Conservation (phyloP, 2,888 invertebrate species). For the Charanyca ferruginea region DNA sequence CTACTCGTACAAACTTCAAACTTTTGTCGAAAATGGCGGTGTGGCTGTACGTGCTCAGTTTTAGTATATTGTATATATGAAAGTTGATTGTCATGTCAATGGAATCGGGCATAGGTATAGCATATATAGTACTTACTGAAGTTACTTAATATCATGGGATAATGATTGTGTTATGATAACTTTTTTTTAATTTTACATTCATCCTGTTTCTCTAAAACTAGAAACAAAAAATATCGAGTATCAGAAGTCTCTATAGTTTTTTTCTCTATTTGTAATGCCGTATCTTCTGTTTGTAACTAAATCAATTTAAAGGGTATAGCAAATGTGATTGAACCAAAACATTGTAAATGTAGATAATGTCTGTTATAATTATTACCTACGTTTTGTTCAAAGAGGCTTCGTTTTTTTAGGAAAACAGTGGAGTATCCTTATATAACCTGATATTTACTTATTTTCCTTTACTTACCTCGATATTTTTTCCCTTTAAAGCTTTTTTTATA, state of each 20-base stretch:
- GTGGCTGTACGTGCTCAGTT: constrained; percentile 11
- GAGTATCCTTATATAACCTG: constrained; percentile 3
- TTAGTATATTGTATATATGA: background rate
- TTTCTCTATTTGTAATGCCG: background rate
- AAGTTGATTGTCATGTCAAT: constrained; percentile 12
- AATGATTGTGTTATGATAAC: no score
- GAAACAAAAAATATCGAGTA: background rate
- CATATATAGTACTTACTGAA: constrained; percentile 20
- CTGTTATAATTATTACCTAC: constrained; percentile 4
- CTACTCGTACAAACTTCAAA: constrained; percentile 10
- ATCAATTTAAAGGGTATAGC: background rate
- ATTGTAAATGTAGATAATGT: constrained; percentile 2
- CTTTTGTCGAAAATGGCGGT: background rate
- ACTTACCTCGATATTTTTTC: background rate
- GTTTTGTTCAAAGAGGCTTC: constrained; percentile 7
- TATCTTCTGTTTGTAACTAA: constrained; percentile 5
- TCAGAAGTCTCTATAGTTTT: background rate
- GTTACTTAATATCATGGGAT: no score
- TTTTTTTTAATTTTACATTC: no score
- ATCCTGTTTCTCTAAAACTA: background rate
- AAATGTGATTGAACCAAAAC: constrained; percentile 1
- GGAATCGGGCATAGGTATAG: constrained; percentile 25
- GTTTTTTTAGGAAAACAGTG: constrained; percentile 12
- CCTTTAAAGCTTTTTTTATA: background rate
- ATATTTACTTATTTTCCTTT: background rate